Evolutionary conservation across 2,888 invertebrate genomes (phyloP).

Genomic region (Eremobia ochroleuca): DNA sequence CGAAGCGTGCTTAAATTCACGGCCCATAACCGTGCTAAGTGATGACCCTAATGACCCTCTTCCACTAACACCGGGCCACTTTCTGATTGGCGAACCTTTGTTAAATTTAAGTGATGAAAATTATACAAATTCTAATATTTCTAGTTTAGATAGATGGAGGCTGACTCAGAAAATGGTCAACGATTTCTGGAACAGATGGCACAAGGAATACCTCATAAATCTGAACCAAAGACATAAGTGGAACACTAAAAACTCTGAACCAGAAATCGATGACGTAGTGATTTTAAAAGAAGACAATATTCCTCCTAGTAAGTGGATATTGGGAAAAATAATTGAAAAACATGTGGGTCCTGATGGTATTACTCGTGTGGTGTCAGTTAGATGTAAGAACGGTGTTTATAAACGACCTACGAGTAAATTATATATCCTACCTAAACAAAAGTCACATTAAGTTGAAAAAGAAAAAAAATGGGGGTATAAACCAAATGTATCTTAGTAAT

Average conservation of each 20-base stretch:
- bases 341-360: conserved; percentile 30
- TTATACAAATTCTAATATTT: background rate
- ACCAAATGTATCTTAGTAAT: too few species aligned
- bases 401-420: conserved; percentile 40
- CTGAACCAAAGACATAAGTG: conserved; percentile 30
- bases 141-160: background rate
- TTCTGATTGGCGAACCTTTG: background rate
- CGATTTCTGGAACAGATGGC: too few species aligned
- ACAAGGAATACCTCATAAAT: conserved; percentile 1
- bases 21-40: background rate
- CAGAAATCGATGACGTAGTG: conserved; percentile 39
- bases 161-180: too few species aligned
- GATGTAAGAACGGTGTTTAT: conserved; percentile 20
- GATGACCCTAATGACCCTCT: too few species aligned
- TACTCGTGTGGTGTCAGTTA: conserved; percentile 10
- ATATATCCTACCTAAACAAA: too few species aligned
- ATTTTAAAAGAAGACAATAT: conserved; percentile 42
- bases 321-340: conserved; percentile 32
- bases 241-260: conserved; percentile 16
- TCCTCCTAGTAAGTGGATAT: conserved; percentile 30
- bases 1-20: background rate
- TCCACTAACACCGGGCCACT: too few species aligned
- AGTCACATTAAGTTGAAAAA: too few species aligned
- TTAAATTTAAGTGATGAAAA: conserved; percentile 1
- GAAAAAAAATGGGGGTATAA: too few species aligned